phyloP scores from a whole-genome alignment of 2,113 vertebrate genomes.

The Cyprinus carpio region DNA sequence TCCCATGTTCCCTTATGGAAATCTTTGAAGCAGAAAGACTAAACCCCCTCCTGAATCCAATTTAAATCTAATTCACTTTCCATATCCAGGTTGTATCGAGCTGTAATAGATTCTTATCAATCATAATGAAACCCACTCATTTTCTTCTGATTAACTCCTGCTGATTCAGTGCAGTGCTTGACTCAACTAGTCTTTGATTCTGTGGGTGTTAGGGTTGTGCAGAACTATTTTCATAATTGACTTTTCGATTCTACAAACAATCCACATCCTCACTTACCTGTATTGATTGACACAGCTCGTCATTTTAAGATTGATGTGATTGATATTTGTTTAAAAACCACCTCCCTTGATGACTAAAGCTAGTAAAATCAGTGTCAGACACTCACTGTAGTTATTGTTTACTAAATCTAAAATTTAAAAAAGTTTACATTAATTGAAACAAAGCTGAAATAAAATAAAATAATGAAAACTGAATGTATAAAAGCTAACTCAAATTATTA shows the following conservation, averaged over 20 bases:
- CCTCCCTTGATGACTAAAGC: too few relatives aligned
- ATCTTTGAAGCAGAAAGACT: constrained; percentile 10
- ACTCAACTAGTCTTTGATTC: background rate
- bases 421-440: too few relatives aligned
- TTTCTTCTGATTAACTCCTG: background rate
- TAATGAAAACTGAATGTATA: too few relatives aligned
- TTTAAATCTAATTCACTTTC: constrained; percentile 38
- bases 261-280: background rate
- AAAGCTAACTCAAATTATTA: too few relatives aligned
- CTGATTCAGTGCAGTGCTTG: background rate
- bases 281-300: background rate
- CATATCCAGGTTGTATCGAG: constrained; percentile 11
- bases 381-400: too few relatives aligned
- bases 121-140: constrained; percentile 11
- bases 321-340: too few relatives aligned
- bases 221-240: background rate
- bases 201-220: background rate
- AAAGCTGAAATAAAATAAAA: too few relatives aligned
- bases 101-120: constrained; percentile 18
- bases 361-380: too few relatives aligned
- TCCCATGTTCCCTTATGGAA: constrained; percentile 22
- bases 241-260: background rate
- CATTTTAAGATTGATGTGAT: too few relatives aligned
- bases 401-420: too few relatives aligned
- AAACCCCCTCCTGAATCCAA: constrained; percentile 21